Percentiles rank a stretch among this genome's conserved stretches.
Evolutionary conservation across 2,888 invertebrate genomes (phyloP).

Genomic region (Drosophila anomalata): DNA sequence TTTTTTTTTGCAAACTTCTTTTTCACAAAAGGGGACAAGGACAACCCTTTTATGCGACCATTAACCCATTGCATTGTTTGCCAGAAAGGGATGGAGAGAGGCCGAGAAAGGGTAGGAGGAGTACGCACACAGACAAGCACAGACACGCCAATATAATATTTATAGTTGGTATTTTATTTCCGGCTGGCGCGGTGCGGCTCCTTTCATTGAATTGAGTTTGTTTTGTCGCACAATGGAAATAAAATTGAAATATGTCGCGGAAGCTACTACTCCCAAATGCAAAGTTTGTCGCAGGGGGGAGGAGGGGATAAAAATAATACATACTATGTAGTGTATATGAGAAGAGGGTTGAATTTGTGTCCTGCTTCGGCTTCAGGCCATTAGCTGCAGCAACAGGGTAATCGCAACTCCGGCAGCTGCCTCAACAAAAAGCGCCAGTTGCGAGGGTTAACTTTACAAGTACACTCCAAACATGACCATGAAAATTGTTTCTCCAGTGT

Average conservation of each 20-base stretch:
- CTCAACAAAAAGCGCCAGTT: conserved; percentile 3
- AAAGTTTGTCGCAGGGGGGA: conserved; percentile 41
- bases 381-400: conserved; percentile 66
- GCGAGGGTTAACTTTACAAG: conserved; percentile 8
- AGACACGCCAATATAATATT: conserved; percentile 72
- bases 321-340: neutral
- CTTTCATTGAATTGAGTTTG: conserved; percentile 59
- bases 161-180: conserved; percentile 76
- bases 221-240: conserved; percentile 45
- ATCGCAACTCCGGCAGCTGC: conserved; percentile 47
- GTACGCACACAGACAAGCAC: conserved; percentile 25
- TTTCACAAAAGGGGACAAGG: conserved; percentile 51
- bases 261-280: conserved; percentile 53
- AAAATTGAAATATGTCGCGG: conserved; percentile 61
- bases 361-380: conserved; percentile 25
- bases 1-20: conserved; percentile 37
- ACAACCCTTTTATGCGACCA: conserved; percentile 67
- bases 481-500: conserved; percentile 9
- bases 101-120: conserved; percentile 14
- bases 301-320: conserved; percentile 2
- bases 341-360: conserved; percentile 55
- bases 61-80: conserved; percentile 28
- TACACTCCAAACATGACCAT: conserved; percentile 27
- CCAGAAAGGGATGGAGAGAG: conserved; percentile 1
- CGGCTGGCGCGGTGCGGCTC: conserved; percentile 50